These are phyloP conservation scores for Phrynocephalus vlangalii DNA, from an alignment of 2,797 vertebrate species.

Conservation along the genomic window DNA sequence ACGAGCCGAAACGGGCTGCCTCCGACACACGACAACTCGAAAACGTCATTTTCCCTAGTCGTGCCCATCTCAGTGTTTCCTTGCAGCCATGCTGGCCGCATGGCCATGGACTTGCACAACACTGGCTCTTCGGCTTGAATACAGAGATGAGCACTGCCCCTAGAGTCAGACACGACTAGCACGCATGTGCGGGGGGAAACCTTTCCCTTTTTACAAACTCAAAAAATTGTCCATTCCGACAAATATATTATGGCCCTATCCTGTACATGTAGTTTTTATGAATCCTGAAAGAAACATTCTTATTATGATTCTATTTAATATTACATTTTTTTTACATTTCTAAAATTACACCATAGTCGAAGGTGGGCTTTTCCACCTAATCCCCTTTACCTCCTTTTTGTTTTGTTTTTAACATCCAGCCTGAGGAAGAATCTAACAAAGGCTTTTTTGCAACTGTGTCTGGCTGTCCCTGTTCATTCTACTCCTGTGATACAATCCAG, in stretches of 20 bases:
- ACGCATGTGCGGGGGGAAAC: too few species aligned
- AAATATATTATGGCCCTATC: background rate
- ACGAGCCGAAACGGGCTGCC: too few species aligned
- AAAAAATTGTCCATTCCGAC: background rate
- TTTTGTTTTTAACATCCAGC: background rate
- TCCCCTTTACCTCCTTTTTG: background rate
- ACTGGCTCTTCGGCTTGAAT: too few species aligned
- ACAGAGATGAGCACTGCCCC: too few species aligned
- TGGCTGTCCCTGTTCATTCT: background rate
- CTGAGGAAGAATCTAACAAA: constrained; percentile 1
- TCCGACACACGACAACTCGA: too few species aligned
- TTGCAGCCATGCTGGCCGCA: too few species aligned
- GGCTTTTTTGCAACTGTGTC: background rate
- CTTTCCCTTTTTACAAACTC: background rate
- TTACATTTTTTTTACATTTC: background rate
- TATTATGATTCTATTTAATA: background rate
- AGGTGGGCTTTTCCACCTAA: background rate
- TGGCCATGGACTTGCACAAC: too few species aligned
- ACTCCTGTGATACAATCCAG: background rate
- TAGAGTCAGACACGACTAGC: too few species aligned
- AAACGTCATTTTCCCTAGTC: too few species aligned
- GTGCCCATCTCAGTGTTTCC: too few species aligned
- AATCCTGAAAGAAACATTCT: background rate
- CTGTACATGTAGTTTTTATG: background rate
- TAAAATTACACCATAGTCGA: background rate